A percentile compares a stretch with the other conserved stretches of the same genome.
Evolutionary conservation across 2,888 invertebrate species (phyloP).

Genomic region (Drosophila aldrichi): DNA sequence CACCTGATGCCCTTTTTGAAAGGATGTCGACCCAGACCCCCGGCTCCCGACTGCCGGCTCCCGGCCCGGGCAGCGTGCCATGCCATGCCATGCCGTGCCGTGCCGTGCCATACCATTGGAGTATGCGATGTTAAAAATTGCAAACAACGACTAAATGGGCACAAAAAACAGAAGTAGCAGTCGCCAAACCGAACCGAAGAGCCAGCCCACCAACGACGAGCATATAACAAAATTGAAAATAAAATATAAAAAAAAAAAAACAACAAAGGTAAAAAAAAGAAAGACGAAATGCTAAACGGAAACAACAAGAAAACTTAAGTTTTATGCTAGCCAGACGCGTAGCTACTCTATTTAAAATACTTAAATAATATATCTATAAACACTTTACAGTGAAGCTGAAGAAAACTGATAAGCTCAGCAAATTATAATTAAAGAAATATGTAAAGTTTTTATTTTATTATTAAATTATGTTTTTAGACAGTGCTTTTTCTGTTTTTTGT

Average conservation of each 20-base stretch:
- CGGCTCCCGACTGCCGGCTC: too few relatives aligned
- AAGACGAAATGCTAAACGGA: conserved; percentile 16
- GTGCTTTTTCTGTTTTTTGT: too few relatives aligned
- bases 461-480: too few relatives aligned
- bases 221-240: conserved; percentile 67
- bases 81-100: conserved; percentile 6
- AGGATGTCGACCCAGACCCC: conserved; percentile 61
- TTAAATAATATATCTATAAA: too few relatives aligned
- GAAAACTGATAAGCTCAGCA: too few relatives aligned
- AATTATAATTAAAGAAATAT: too few relatives aligned
- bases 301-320: conserved; percentile 22
- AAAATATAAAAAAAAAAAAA: conserved; percentile 40
- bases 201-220: conserved; percentile 40
- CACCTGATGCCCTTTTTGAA: conserved; percentile 83
- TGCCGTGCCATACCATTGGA: conserved; percentile 46
- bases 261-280: conserved; percentile 6
- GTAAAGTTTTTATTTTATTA: too few relatives aligned
- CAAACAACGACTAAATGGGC: conserved; percentile 76
- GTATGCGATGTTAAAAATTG: conserved; percentile 70
- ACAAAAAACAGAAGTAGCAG: conserved; percentile 62
- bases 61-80: conserved; percentile 7
- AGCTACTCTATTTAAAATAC: conserved; percentile 26
- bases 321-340: not conserved
- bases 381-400: too few relatives aligned
- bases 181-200: conserved; percentile 30